Evolutionary conservation across 2,888 invertebrate species (phyloP).

Genomic region (Trachelus tabidus): DNA sequence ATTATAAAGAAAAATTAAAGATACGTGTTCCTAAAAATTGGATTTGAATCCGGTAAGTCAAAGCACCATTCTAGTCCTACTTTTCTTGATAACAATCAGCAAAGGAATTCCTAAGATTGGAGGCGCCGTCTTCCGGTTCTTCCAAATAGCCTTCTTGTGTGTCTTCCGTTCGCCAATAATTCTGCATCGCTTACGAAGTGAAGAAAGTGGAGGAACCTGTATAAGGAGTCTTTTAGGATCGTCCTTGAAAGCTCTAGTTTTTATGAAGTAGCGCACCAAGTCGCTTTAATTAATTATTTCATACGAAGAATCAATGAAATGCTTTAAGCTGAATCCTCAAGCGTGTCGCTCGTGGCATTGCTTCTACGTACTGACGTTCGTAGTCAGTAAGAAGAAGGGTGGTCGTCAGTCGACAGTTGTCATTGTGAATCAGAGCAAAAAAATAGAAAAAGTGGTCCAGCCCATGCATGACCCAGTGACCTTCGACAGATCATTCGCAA

Average conservation of each 20-base stretch:
- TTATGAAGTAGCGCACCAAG: neutral
- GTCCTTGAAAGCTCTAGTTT: neutral
- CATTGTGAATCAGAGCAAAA: conserved; percentile 14
- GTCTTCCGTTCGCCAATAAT: no score
- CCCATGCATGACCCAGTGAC: no score
- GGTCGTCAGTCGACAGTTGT: conserved; percentile 9
- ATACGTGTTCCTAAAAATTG: no score
- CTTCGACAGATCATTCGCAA: no score
- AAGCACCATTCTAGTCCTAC: no score
- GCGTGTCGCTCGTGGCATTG: conserved; percentile 21
- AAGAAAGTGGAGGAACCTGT: no score
- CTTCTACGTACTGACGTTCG: neutral
- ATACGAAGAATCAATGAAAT: conserved; percentile 23
- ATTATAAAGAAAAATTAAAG: no score
- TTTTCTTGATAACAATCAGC: neutral
- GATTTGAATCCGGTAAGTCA: no score
- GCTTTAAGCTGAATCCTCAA: conserved; percentile 25
- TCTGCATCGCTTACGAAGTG: no score
- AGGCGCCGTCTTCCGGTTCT: neutral
- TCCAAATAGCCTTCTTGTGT: no score
- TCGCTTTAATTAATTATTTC: conserved; percentile 32
- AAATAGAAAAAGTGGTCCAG: no score
- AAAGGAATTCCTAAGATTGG: neutral
- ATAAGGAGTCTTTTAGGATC: neutral
- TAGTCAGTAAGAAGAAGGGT: neutral